Evolutionary conservation across 2,888 invertebrate genomes (phyloP).

Genomic region (Syritta pipiens): DNA sequence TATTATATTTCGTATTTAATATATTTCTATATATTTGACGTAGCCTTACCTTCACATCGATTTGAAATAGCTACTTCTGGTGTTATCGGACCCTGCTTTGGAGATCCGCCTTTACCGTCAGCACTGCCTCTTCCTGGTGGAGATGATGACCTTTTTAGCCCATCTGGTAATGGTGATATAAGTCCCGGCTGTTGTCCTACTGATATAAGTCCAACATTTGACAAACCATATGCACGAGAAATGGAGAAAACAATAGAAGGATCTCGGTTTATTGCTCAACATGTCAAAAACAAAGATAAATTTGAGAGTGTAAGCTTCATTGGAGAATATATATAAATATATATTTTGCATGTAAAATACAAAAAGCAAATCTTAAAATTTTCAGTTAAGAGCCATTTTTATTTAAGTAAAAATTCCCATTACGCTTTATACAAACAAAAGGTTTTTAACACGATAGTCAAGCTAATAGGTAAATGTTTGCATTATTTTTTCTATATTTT

Average conservation of each 20-base stretch:
- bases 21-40: slow-evolving; percentile 28
- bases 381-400: no score
- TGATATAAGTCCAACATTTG: slow-evolving; percentile 88
- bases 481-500: slow-evolving; percentile 71
- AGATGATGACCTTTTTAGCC: slow-evolving; percentile 91
- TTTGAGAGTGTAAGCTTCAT: slow-evolving; percentile 91
- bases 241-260: slow-evolving; percentile 96
- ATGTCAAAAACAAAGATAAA: slow-evolving; percentile 95
- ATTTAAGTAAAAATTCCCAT: no score
- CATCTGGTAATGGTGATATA: slow-evolving; percentile 81
- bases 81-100: slow-evolving; percentile 83
- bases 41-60: slow-evolving; percentile 80
- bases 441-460: no score
- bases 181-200: slow-evolving; percentile 81
- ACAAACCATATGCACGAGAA: slow-evolving; percentile 89
- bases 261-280: slow-evolving; percentile 96
- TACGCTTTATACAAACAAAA: no score
- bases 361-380: no score
- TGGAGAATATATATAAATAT: not conserved
- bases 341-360: no score
- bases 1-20: no score
- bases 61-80: slow-evolving; percentile 85
- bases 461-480: no score
- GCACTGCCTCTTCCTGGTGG: slow-evolving; percentile 85
- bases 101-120: slow-evolving; percentile 85